phyloP scores from a whole-genome alignment of 2,797 vertebrate species.

The Acrossocheilus fasciatus region DNA sequence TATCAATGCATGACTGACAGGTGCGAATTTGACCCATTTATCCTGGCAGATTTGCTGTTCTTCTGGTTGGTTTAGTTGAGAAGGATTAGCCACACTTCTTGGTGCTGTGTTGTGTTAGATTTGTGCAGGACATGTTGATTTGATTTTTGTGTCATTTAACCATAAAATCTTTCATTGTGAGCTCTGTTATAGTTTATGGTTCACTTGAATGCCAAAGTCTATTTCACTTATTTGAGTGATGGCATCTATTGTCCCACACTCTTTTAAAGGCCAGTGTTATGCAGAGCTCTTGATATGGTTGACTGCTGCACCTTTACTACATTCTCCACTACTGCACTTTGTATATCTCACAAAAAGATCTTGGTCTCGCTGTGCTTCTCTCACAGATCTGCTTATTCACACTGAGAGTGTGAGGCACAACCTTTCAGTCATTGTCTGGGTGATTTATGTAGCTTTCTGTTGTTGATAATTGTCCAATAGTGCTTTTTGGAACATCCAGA shows the following conservation, averaged over 20 bases:
- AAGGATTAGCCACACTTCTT: neutral
- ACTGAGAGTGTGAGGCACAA: slow-evolving; percentile 11
- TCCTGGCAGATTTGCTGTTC: neutral
- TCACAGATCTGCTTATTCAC: slow-evolving; percentile 7
- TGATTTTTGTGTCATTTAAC: neutral
- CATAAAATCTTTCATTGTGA: neutral
- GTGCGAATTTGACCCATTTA: neutral
- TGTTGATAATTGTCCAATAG: neutral
- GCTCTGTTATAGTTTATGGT: neutral
- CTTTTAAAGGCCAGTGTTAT: slow-evolving; percentile 8
- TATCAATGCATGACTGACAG: neutral
- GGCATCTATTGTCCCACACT: neutral
- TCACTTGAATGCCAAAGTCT: neutral
- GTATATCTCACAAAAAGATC: neutral
- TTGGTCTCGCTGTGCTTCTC: neutral
- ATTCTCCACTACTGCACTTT: neutral
- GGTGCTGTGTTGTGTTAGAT: neutral
- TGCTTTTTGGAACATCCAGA: neutral
- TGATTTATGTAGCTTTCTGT: slow-evolving; percentile 18
- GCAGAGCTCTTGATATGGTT: slow-evolving; percentile 22
- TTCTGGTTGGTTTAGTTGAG: slow-evolving; percentile 4
- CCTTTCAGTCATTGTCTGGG: neutral
- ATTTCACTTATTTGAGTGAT: slow-evolving; percentile 5
- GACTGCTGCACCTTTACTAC: neutral
- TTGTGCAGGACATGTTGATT: neutral